Evolutionary conservation across 2,113 vertebrate genomes (phyloP).

Genomic region (Pantherophis guttatus): DNA sequence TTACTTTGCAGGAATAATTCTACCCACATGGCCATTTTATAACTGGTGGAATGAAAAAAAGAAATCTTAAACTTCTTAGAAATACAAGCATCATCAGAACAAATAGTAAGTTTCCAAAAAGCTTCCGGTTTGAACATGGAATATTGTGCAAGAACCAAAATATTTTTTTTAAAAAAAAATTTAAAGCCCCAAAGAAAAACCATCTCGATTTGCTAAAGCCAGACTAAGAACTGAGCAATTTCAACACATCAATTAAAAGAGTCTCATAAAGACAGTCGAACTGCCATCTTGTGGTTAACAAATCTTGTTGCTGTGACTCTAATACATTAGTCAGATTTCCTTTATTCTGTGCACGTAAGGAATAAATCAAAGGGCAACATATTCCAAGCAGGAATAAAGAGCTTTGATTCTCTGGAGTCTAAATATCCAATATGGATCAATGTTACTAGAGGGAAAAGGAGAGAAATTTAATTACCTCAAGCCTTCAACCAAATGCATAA

Average conservation of each 20-base stretch:
- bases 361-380: constrained; percentile 45
- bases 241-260: not conserved
- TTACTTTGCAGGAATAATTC: constrained; percentile 15
- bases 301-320: constrained; percentile 19
- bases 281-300: constrained; percentile 60
- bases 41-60: not conserved
- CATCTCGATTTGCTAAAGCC: constrained; percentile 21
- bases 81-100: constrained; percentile 11
- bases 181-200: not conserved
- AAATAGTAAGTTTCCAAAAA: not conserved
- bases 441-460: constrained; percentile 46
- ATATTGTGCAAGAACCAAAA: not conserved
- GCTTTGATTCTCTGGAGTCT: constrained; percentile 54
- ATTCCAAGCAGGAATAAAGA: constrained; percentile 58
- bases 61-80: not conserved
- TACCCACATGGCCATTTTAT: not conserved
- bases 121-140: not conserved
- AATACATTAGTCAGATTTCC: constrained; percentile 6
- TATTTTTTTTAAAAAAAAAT: not conserved
- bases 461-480: constrained; percentile 63
- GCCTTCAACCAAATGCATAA: constrained; percentile 33
- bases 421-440: constrained; percentile 56
- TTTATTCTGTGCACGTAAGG: constrained; percentile 21
- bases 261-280: constrained; percentile 46
- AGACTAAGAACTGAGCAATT: constrained; percentile 22